These are phyloP conservation scores for Tenthredo notha DNA, from an alignment of 2,888 invertebrate genomes.

Conservation along the genomic window DNA sequence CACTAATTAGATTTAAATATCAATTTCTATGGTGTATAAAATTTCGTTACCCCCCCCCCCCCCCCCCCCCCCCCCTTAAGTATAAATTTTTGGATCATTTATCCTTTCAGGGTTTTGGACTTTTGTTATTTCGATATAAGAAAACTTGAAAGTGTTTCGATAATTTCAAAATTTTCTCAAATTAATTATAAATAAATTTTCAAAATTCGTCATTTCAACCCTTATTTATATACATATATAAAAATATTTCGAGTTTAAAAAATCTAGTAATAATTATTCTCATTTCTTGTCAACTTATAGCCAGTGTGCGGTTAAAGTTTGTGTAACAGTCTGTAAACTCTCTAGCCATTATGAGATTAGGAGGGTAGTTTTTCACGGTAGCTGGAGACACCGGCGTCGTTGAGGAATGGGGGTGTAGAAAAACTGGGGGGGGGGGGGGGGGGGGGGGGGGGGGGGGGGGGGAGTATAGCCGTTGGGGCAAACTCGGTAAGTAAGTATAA, in stretches of 20 bases:
- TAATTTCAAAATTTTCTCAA: too few species aligned
- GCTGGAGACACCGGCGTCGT: conserved; percentile 19
- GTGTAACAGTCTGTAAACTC: conserved; percentile 19
- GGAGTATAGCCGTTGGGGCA: background rate
- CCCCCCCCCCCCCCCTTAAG: too few species aligned
- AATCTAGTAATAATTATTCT: conserved; percentile 17
- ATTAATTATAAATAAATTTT: too few species aligned
- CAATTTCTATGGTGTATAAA: background rate
- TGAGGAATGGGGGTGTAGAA: background rate
- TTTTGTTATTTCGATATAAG: too few species aligned
- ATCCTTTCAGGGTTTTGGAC: too few species aligned
- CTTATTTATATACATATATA: background rate
- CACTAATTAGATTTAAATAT: too few species aligned
- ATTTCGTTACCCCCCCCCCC: too few species aligned
- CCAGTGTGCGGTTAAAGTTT: background rate
- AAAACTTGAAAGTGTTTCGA: too few species aligned
- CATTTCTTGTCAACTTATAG: background rate
- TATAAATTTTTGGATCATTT: too few species aligned
- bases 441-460: too few species aligned
- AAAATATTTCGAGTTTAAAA: background rate
- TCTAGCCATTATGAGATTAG: conserved; percentile 53
- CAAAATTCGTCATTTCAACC: background rate
- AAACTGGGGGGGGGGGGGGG: background rate
- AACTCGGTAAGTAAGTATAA: conserved; percentile 23
- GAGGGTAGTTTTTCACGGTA: conserved; percentile 46